phyloP scores from a whole-genome alignment of 2,888 invertebrate species.

The Papilio protenor region DNA sequence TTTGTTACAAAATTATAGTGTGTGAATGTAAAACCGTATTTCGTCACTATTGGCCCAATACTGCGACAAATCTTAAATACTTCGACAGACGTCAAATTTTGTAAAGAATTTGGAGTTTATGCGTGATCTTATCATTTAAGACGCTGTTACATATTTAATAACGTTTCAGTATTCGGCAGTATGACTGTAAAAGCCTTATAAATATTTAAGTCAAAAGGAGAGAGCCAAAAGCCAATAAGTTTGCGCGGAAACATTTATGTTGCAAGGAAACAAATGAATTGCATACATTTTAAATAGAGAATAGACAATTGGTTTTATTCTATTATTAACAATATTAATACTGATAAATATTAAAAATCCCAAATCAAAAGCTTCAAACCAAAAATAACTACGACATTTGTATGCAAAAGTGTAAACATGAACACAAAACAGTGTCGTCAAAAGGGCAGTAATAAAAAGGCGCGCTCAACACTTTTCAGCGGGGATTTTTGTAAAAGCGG shows the following conservation, averaged over 20 bases:
- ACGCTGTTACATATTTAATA: too few species aligned
- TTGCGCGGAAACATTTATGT: background rate
- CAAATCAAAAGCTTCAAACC: background rate
- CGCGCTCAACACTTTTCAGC: constrained; percentile 26
- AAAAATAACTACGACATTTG: constrained; percentile 33
- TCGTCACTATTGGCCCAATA: too few species aligned
- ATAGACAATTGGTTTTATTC: background rate
- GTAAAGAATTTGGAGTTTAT: too few species aligned
- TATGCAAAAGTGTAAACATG: constrained; percentile 18
- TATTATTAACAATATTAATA: background rate
- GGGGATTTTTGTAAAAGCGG: constrained; percentile 30
- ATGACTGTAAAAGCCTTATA: background rate
- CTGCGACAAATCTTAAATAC: too few species aligned
- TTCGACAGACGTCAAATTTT: too few species aligned
- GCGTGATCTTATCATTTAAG: too few species aligned
- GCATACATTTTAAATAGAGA: background rate
- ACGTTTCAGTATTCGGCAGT: too few species aligned
- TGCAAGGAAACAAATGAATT: background rate
- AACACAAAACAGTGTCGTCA: constrained; percentile 33
- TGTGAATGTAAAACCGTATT: background rate
- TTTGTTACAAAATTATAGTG: background rate
- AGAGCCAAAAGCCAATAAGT: background rate
- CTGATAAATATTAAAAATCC: background rate
- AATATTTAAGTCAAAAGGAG: background rate
- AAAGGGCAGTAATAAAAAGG: constrained; percentile 36